Percentiles rank a stretch among this genome's conserved stretches.
Evolutionary conservation across 2,113 vertebrate genomes (phyloP).

Genomic region (Pyrgilauda ruficollis): DNA sequence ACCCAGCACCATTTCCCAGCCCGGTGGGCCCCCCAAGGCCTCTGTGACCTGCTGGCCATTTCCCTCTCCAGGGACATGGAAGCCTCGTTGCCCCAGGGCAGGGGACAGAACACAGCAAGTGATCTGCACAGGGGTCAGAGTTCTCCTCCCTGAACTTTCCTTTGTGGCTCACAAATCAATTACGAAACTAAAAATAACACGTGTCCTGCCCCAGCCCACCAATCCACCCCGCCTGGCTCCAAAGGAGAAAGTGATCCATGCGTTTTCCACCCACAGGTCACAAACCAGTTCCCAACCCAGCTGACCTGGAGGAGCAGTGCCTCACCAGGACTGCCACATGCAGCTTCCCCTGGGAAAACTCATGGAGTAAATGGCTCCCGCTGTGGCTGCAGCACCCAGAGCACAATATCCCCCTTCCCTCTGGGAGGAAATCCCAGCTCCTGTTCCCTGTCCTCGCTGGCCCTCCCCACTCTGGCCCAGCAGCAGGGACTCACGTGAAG

Average conservation of each 20-base stretch:
- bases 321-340: rapidly evolving
- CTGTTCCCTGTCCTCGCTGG: background rate
- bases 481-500: slow-evolving; percentile 90
- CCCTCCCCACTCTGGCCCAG: background rate
- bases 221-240: background rate
- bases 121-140: background rate
- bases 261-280: background rate
- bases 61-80: background rate
- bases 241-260: background rate
- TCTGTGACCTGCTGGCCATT: background rate
- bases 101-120: rapidly evolving
- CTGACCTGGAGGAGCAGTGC: background rate
- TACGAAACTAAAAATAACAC: background rate
- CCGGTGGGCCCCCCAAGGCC: rapidly evolving
- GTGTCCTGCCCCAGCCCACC: background rate
- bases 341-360: background rate
- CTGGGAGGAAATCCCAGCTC: background rate
- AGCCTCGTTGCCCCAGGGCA: rapidly evolving
- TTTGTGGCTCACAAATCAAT: background rate
- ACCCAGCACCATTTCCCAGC: background rate
- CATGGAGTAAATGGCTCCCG: background rate
- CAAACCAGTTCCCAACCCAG: background rate
- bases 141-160: background rate
- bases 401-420: background rate
- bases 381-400: background rate